Evolutionary conservation across 2,888 invertebrate genomes (phyloP).

Genomic region (Minunthozetes semirufus): DNA sequence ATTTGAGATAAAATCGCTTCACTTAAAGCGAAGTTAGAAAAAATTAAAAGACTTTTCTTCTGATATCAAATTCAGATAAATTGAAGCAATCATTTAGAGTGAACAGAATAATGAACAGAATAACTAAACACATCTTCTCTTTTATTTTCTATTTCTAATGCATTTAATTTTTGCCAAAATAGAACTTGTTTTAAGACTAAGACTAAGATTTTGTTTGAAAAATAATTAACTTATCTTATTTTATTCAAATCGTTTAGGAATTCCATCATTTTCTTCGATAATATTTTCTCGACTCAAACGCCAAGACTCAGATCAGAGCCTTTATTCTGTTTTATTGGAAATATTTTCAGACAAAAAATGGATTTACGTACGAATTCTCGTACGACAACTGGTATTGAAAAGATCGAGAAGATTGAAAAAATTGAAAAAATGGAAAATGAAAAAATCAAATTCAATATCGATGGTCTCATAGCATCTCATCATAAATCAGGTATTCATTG

Average conservation of each 20-base stretch:
- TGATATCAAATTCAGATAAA: slow-evolving; percentile 7
- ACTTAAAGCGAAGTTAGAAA: not conserved
- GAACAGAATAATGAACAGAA: slow-evolving; percentile 6
- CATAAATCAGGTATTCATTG: slow-evolving; percentile 22
- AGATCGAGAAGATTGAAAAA: slow-evolving; percentile 12
- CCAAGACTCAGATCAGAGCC: no score
- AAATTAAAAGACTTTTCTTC: not conserved
- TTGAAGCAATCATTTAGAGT: slow-evolving; percentile 1
- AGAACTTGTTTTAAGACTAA: not conserved
- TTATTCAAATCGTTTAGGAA: slow-evolving; percentile 12
- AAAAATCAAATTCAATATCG: slow-evolving; percentile 38
- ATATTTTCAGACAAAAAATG: slow-evolving; percentile 13
- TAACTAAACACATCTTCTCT: slow-evolving; percentile 1
- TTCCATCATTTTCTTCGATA: not conserved
- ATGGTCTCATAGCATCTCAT: slow-evolving; percentile 35
- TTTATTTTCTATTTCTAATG: not conserved
- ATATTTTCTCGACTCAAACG: not conserved
- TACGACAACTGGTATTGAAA: not conserved
- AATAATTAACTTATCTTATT: slow-evolving; percentile 12
- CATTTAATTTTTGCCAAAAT: not conserved
- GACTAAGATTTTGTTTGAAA: no score
- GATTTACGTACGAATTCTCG: slow-evolving; percentile 34
- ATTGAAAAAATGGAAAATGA: slow-evolving; percentile 4
- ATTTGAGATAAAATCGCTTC: not conserved
- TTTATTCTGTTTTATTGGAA: not conserved